Evolutionary conservation across 1,140 invertebrate genomes (phyloP).

Genomic region (Drosophila takahashii): DNA sequence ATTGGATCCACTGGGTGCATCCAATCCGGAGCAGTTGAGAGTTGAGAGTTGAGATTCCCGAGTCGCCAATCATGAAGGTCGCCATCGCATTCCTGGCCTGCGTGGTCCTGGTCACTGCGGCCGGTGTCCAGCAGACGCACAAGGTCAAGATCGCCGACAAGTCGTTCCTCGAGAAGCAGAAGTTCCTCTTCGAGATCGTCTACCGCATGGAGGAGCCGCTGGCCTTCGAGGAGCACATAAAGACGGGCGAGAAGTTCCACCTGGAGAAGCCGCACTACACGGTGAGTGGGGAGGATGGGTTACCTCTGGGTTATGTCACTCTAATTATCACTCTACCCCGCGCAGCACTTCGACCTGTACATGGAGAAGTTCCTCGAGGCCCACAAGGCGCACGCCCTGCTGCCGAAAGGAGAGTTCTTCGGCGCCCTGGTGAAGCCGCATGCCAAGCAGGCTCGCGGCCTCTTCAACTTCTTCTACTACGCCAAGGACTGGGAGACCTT

Average conservation of each 20-base stretch:
- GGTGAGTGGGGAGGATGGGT: conserved; percentile 23
- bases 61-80: conserved; percentile 66
- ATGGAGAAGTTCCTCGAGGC: conserved; percentile 75
- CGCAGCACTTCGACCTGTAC: conserved; percentile 60
- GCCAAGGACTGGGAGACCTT: conserved; percentile 89
- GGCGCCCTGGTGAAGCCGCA: conserved; percentile 76
- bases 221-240: conserved; percentile 69
- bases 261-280: conserved; percentile 49
- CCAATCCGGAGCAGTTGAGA: conserved; percentile 76
- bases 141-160: conserved; percentile 70
- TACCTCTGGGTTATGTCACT: neutral
- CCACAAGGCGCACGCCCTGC: conserved; percentile 57
- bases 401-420: conserved; percentile 82
- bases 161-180: conserved; percentile 60
- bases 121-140: conserved; percentile 56
- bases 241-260: conserved; percentile 47
- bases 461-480: conserved; percentile 87
- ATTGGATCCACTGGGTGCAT: conserved; percentile 65
- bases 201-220: conserved; percentile 68
- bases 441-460: conserved; percentile 85
- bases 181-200: conserved; percentile 74
- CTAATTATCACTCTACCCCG: neutral
- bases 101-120: conserved; percentile 67
- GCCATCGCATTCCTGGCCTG: conserved; percentile 72
- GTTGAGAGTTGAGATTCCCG: conserved; percentile 8